Conservation (phyloP, 1,140 invertebrate species). For the Cataglyphis hispanica region DNA sequence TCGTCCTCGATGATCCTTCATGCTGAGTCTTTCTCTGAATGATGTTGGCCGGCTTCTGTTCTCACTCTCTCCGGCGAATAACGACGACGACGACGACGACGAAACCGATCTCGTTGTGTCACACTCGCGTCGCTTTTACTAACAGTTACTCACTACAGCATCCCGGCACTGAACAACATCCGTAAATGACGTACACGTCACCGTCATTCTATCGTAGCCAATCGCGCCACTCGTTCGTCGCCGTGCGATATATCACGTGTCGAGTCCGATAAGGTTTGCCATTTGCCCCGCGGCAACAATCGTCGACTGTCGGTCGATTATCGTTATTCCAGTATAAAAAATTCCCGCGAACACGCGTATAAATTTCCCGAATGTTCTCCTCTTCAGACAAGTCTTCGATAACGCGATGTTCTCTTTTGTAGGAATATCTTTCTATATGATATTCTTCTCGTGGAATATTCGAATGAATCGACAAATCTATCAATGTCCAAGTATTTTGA, state of each 20-base stretch:
- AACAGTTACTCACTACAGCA: constrained; percentile 60
- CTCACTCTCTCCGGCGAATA: constrained; percentile 26
- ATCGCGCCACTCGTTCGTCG: constrained; percentile 30
- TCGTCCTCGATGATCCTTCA: constrained; percentile 78
- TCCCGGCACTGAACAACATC: constrained; percentile 46
- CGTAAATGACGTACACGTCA: constrained; percentile 41
- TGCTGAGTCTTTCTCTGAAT: constrained; percentile 64
- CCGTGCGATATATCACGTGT: constrained; percentile 14
- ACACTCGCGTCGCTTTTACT: constrained; percentile 51
- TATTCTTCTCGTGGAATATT: not conserved
- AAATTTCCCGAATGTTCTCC: not conserved
- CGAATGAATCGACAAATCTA: constrained; percentile 25
- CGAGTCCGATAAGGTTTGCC: constrained; percentile 31
- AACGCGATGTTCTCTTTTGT: not conserved
- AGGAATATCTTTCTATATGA: not conserved
- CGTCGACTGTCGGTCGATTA: constrained; percentile 18
- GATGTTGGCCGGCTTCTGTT: constrained; percentile 41
- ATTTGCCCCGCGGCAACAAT: constrained; percentile 29
- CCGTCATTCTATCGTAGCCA: constrained; percentile 55
- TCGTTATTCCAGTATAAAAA: constrained; percentile 25
- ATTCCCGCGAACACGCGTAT: not conserved
- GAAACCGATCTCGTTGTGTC: constrained; percentile 45
- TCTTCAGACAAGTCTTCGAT: not conserved
- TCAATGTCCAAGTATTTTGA: not conserved
- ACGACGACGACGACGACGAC: constrained; percentile 38